Base-by-base conservation (phyloP, 2,888 invertebrate species). In the Fragum fragum region DNA sequence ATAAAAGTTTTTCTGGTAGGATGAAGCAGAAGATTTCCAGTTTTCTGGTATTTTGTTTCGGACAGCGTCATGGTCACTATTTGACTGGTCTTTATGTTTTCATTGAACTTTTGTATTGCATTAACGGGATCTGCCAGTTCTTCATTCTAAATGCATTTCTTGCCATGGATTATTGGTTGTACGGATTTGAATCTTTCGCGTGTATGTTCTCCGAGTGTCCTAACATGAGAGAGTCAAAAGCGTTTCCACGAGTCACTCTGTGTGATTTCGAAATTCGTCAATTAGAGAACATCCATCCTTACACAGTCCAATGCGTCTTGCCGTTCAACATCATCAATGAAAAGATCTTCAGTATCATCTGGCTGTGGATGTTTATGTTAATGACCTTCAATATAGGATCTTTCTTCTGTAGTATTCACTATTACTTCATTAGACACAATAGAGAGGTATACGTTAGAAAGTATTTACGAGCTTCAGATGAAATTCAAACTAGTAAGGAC, bases 241-340 rank as follows among this genome's bases (percentile, higher is more conserved):
- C 85, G n/a, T 90, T 90, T 76, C 90, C 90, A 0, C 77, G 90
- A 0, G 88, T 90, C 28, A 90, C 90, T n/a, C 47, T 88, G 23
- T 90, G 90, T 69, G 90, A 90, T 81, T 88, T 90, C 71, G 72
- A 85, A 29, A 80, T 90, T 5, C 86, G 90, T 0, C 88, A 88
- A 36, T 36, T 90, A 36, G 28, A 74, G 18, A 90, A 89, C 57
- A n/a, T 90, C 1, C 88, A 87, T 21, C 71, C 78, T 1, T 88
- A 70, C 29, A 88, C 88, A 0, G 85, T 90, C 2, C 90, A 89
- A 63, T 89, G 89, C 81, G 87, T 88, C 6, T 66, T 90, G 57
- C 89, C 90, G 6, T 87, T 90, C 18, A 90, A 90, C 42, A 74
- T 88, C 32, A 88, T 89, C 57, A 89, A 87, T 52, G 89, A 89